These are phyloP conservation scores for Doryteuthis pealeii DNA, from an alignment of 1,140 invertebrate genomes.

Conservation along the genomic window DNA sequence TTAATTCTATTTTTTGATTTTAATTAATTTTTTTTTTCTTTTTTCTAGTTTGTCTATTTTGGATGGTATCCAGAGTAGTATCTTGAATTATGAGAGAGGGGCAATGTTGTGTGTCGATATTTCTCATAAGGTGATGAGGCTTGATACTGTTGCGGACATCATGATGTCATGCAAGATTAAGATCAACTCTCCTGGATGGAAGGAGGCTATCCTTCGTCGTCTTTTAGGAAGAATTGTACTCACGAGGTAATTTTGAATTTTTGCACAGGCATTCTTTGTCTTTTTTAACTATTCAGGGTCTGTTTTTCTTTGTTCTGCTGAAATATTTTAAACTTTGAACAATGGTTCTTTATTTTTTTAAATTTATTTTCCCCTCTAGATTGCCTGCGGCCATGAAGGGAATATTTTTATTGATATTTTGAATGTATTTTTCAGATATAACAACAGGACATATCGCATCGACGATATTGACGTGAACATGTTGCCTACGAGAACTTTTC, in stretches of 20 bases:
- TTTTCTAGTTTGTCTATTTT: conserved; percentile 74
- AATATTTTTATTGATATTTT: no score
- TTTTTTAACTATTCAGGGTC: no score
- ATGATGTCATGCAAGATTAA: conserved; percentile 64
- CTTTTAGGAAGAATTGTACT: conserved; percentile 75
- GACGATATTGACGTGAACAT: conserved; percentile 83
- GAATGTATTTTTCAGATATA: conserved; percentile 66
- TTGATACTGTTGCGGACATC: conserved; percentile 74
- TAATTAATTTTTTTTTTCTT: conserved; percentile 1
- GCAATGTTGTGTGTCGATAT: conserved; percentile 83
- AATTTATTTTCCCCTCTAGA: no score
- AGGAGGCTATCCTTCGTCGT: conserved; percentile 63
- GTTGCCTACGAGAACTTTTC: conserved; percentile 65
- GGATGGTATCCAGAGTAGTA: conserved; percentile 80
- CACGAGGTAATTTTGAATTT: conserved; percentile 64
- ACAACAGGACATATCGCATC: conserved; percentile 83
- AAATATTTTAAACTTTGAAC: no score
- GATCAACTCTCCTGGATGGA: conserved; percentile 60
- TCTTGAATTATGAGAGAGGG: conserved; percentile 80
- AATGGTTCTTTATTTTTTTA: no score
- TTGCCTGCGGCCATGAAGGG: no score
- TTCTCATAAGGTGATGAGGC: conserved; percentile 78
- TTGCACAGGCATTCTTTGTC: background rate
- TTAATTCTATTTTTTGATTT: no score
- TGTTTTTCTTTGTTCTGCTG: no score